These are phyloP conservation scores for Bubo scandiacus DNA, from an alignment of 2,113 vertebrate genomes.

Conservation along the genomic window DNA sequence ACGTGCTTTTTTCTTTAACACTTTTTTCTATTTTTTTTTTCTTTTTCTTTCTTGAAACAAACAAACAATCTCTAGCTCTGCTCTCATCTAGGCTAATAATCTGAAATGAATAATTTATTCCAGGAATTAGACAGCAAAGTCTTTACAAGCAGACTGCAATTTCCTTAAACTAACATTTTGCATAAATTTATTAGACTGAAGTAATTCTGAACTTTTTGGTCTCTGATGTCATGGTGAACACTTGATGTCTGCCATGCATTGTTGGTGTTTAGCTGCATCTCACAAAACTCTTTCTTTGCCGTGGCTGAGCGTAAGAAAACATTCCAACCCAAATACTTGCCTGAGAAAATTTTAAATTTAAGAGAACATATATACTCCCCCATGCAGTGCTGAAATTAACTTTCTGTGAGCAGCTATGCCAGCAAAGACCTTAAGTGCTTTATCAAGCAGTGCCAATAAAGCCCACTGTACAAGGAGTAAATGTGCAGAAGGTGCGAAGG, in stretches of 20 bases:
- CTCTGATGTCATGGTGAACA: neutral
- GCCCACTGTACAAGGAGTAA: neutral
- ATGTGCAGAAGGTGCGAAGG: neutral
- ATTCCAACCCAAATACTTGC: neutral
- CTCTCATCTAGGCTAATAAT: neutral
- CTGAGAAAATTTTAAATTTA: neutral
- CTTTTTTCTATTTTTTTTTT: neutral
- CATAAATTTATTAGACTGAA: neutral
- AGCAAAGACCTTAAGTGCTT: neutral
- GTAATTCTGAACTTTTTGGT: neutral
- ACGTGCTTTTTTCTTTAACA: neutral
- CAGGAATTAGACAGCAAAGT: neutral
- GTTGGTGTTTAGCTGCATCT: neutral
- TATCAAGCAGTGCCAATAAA: neutral
- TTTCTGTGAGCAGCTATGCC: neutral
- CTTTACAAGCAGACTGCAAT: neutral
- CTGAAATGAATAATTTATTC: slow-evolving; percentile 28
- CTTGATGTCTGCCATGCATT: neutral
- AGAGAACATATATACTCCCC: neutral
- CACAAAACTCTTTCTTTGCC: neutral
- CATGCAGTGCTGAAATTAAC: neutral
- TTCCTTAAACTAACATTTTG: neutral
- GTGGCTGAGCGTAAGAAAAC: fast-evolving
- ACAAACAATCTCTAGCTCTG: neutral
- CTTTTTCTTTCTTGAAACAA: neutral